Evolutionary conservation across 2,113 vertebrate species (phyloP).

Genomic region (Echinops telfairi): DNA sequence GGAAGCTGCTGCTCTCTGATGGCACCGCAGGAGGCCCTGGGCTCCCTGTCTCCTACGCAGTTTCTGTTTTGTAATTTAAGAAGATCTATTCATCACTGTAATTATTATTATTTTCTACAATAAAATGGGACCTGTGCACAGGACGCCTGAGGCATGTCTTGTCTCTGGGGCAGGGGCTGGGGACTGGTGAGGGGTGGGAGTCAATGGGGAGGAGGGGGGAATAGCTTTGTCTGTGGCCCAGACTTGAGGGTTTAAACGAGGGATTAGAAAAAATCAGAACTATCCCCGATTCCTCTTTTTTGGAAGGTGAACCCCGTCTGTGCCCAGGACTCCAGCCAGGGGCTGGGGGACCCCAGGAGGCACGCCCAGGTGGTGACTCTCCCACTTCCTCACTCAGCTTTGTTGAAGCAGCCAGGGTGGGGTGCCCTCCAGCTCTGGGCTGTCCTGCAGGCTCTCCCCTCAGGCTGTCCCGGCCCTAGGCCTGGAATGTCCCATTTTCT

Average conservation of each 20-base stretch:
- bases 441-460: background rate
- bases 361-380: too few species aligned
- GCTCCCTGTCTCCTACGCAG: background rate
- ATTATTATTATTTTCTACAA: conserved; percentile 84
- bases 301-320: background rate
- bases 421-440: background rate
- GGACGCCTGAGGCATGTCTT: background rate
- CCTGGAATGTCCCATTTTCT: conserved; percentile 4
- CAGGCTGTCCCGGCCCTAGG: background rate
- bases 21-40: background rate
- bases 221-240: too few species aligned
- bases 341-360: background rate
- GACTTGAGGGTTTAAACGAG: background rate
- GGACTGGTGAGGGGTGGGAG: background rate
- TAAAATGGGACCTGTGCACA: conserved; percentile 77
- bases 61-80: conserved; percentile 82
- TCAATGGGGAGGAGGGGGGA: too few species aligned
- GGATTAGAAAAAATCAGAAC: background rate
- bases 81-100: conserved; percentile 56
- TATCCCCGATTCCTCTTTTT: background rate
- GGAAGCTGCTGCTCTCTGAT: background rate
- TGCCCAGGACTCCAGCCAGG: background rate
- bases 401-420: background rate
- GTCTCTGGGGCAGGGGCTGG: background rate
- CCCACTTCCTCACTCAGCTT: too few species aligned